Conservation (phyloP, 2,797 vertebrate species). For the Australoheros facetus region DNA sequence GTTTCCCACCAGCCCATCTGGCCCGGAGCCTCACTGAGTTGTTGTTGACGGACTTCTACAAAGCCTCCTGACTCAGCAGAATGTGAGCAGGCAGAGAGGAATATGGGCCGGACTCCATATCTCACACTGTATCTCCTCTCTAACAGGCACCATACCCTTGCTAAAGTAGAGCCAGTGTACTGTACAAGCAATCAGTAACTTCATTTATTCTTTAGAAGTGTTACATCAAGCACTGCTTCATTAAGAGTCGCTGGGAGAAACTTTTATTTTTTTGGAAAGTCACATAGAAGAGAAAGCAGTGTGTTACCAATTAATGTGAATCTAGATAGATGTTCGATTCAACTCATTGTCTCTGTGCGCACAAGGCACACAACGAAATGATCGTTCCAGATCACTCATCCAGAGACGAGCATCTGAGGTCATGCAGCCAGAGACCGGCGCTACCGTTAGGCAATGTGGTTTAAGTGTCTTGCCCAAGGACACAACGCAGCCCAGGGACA, state of each 20-base stretch:
- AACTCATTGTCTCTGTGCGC: too few relatives aligned
- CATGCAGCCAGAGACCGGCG: too few relatives aligned
- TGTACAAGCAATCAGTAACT: constrained; percentile 15
- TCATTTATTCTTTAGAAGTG: constrained; percentile 22
- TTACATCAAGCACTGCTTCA: constrained; percentile 9
- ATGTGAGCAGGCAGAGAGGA: constrained; percentile 54
- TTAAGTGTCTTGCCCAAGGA: too few relatives aligned
- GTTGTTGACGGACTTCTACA: constrained; percentile 70
- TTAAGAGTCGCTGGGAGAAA: neutral
- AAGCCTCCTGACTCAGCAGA: constrained; percentile 75
- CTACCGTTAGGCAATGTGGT: too few relatives aligned
- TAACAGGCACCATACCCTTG: constrained; percentile 40
- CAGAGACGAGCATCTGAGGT: too few relatives aligned
- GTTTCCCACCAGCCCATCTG: constrained; percentile 60
- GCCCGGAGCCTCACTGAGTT: constrained; percentile 50
- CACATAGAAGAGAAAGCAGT: neutral
- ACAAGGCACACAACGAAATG: too few relatives aligned
- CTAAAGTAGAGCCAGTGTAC: constrained; percentile 31
- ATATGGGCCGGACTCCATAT: constrained; percentile 40
- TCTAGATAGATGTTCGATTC: neutral
- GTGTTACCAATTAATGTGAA: neutral
- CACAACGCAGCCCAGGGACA: too few relatives aligned
- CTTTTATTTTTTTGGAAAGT: neutral
- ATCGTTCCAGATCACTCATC: too few relatives aligned
- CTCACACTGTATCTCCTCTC: constrained; percentile 42